Percentiles rank a stretch among this genome's conserved stretches.
These are phyloP conservation scores for Ianthella basta DNA, from an alignment of 37 sponge, comb jelly and placozoan genomes.

Conservation along the genomic window DNA sequence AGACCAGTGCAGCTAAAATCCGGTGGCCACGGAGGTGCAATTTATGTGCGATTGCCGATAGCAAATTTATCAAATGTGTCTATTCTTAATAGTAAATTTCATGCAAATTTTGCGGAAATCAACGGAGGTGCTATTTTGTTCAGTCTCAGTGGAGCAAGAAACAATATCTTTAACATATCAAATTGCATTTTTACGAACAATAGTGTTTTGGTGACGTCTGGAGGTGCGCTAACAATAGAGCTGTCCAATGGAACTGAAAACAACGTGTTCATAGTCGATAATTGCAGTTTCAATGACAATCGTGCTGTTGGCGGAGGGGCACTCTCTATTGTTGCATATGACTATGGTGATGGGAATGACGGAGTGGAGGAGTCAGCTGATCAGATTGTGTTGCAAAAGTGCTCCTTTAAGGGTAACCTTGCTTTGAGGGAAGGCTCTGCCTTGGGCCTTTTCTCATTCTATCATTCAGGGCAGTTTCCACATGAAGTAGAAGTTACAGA, in stretches of 20 bases:
- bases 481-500: too few species aligned
- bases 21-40: slow-evolving; percentile 19
- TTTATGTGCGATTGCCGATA: neutral
- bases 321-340: slow-evolving; percentile 64
- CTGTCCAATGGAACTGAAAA: slow-evolving; percentile 51
- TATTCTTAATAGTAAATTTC: neutral
- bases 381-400: slow-evolving; percentile 41
- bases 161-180: slow-evolving; percentile 28
- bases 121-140: slow-evolving; percentile 5
- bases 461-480: slow-evolving; percentile 53
- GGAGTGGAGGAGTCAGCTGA: slow-evolving; percentile 33
- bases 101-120: slow-evolving; percentile 5
- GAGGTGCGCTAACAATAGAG: slow-evolving; percentile 69
- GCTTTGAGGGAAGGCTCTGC: slow-evolving; percentile 77
- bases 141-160: neutral
- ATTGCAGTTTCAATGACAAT: slow-evolving; percentile 48
- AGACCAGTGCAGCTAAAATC: neutral
- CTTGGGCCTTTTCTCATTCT: slow-evolving; percentile 76
- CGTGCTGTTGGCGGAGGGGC: slow-evolving; percentile 70
- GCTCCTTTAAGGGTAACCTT: slow-evolving; percentile 45
- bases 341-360: neutral
- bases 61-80: neutral
- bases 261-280: slow-evolving; percentile 48
- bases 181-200: slow-evolving; percentile 52
- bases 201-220: slow-evolving; percentile 54